Conservation (phyloP, 2,888 invertebrate species). For the Apantesis nais region DNA sequence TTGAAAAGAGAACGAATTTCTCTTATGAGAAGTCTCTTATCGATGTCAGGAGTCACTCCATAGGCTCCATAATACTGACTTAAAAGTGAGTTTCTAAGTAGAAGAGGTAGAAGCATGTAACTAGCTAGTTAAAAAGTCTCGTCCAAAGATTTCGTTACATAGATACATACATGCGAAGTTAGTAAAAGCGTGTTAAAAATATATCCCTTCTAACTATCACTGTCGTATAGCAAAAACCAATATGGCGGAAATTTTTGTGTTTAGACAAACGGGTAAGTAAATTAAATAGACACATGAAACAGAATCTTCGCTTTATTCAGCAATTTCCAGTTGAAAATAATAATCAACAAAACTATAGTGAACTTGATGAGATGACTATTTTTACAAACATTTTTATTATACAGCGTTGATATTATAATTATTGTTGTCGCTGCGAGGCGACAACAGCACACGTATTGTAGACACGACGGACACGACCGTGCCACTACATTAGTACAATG, state of each 20-base stretch:
- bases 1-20: no score
- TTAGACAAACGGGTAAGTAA: conserved; percentile 32
- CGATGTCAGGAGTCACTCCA: no score
- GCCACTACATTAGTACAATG: conserved; percentile 52
- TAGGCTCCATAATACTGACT: no score
- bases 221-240: background rate
- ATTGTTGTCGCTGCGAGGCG: conserved; percentile 37
- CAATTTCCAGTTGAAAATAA: conserved; percentile 82
- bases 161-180: no score
- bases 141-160: no score
- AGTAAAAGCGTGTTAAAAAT: no score
- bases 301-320: conserved; percentile 84
- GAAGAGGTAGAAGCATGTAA: no score
- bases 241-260: background rate
- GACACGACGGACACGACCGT: conserved; percentile 38
- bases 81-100: no score
- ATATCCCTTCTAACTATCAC: background rate
- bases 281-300: conserved; percentile 76
- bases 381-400: conserved; percentile 78
- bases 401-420: conserved; percentile 67
- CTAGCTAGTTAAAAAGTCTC: no score
- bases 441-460: conserved; percentile 5
- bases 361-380: conserved; percentile 83
- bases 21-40: no score
- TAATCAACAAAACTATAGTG: conserved; percentile 82